Percentiles rank a stretch among this genome's conserved stretches.
Evolutionary conservation across 2,888 invertebrate genomes (phyloP).

Genomic region (Parnassius apollo): DNA sequence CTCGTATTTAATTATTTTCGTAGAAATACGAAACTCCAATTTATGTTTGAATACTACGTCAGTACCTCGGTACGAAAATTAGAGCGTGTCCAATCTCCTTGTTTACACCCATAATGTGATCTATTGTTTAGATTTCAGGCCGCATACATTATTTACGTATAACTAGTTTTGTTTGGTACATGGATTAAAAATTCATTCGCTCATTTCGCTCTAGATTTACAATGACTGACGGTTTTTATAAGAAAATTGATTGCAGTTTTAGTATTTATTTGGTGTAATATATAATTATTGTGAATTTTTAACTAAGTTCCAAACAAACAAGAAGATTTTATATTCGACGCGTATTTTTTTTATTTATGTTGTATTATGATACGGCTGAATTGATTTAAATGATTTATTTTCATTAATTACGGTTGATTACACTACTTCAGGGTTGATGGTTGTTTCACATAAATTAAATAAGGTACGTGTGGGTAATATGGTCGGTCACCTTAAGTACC

Average conservation of each 20-base stretch:
- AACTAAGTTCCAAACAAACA: no score
- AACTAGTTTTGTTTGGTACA: constrained; percentile 3
- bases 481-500: no score
- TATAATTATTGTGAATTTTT: no score
- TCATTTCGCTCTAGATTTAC: constrained; percentile 1
- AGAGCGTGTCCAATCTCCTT: constrained; percentile 22
- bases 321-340: no score
- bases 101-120: constrained; percentile 20
- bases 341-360: no score
- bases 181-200: background rate
- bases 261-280: no score
- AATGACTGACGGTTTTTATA: background rate
- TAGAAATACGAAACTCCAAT: constrained; percentile 1
- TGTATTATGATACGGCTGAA: no score
- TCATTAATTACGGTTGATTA: no score
- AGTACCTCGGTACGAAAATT: constrained; percentile 5
- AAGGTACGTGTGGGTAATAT: no score
- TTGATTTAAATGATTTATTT: no score
- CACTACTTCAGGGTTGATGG: no score
- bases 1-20: constrained; percentile 14
- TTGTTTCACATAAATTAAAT: no score
- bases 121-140: constrained; percentile 12
- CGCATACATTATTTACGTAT: constrained; percentile 8
- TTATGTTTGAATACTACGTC: constrained; percentile 13
- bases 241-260: constrained; percentile 7